A percentile compares a stretch with the other conserved stretches of the same genome.
Evolutionary conservation across 2,888 invertebrate genomes (phyloP).

Genomic region (Phorcus lineatus): DNA sequence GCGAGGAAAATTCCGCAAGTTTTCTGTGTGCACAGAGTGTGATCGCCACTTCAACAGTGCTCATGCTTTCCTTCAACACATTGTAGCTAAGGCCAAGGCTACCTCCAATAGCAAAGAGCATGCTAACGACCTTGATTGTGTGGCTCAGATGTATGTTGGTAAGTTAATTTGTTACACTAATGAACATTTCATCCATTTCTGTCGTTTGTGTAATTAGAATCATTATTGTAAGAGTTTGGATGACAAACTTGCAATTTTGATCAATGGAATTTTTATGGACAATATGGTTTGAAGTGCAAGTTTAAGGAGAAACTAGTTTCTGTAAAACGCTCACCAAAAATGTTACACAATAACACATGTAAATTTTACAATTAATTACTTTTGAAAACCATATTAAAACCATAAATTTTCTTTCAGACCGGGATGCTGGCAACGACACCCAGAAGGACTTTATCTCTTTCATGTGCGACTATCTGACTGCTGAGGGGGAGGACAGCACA

Average conservation of each 20-base stretch:
- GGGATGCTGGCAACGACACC: not conserved
- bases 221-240: too few relatives aligned
- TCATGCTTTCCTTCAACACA: slow-evolving; percentile 24
- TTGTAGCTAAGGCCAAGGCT: slow-evolving; percentile 31
- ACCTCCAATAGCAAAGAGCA: not conserved
- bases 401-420: not conserved
- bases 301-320: too few relatives aligned
- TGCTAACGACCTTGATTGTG: slow-evolving; percentile 3
- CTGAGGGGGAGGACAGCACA: not conserved
- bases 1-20: slow-evolving; percentile 17
- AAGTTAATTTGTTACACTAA: not conserved
- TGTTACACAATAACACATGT: too few relatives aligned
- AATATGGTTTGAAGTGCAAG: too few relatives aligned
- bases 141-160: slow-evolving; percentile 14
- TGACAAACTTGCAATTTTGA: too few relatives aligned
- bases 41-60: slow-evolving; percentile 24
- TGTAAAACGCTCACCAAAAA: too few relatives aligned
- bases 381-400: too few relatives aligned
- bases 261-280: too few relatives aligned
- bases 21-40: slow-evolving; percentile 20
- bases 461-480: not conserved
- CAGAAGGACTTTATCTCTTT: not conserved
- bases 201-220: too few relatives aligned
- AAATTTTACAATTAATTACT: too few relatives aligned
- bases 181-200: too few relatives aligned